Conservation (phyloP, 1,140 invertebrate genomes). For the Sesamia nonagrioides region DNA sequence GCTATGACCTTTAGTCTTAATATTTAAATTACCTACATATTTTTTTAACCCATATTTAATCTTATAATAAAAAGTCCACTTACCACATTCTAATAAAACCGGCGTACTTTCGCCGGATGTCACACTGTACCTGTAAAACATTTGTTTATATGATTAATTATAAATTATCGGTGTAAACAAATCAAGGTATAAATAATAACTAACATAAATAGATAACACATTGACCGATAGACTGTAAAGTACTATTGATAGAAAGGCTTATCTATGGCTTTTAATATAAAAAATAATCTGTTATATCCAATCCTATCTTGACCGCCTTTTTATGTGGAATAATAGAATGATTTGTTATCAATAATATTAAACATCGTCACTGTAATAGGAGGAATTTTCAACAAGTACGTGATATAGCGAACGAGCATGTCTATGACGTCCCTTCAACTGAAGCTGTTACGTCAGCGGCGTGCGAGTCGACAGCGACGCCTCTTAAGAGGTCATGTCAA, state of each 20-base stretch:
- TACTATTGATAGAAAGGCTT: background rate
- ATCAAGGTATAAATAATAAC: background rate
- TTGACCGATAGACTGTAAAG: background rate
- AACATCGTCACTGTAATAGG: too few species aligned
- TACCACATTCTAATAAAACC: constrained; percentile 82
- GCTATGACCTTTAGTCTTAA: background rate
- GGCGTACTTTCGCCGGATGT: constrained; percentile 84
- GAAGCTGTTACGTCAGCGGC: background rate
- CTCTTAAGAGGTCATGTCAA: constrained; percentile 81
- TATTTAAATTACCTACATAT: too few species aligned
- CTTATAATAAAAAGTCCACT: constrained; percentile 47
- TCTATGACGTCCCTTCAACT: too few species aligned
- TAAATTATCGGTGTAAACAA: background rate
- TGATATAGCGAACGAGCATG: too few species aligned
- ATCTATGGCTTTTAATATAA: background rate
- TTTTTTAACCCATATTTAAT: background rate
- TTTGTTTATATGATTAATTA: background rate
- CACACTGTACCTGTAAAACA: constrained; percentile 79
- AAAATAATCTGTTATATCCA: too few species aligned
- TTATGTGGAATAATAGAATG: too few species aligned
- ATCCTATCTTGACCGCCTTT: too few species aligned
- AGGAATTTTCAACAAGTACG: too few species aligned
- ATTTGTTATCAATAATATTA: too few species aligned
- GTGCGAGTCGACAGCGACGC: constrained; percentile 71
- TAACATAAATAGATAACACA: background rate